A percentile compares a stretch with the other conserved stretches of the same genome.
Conservation (phyloP, 64 coral and sea anemone species). For the Stichodactyla mertensii region DNA sequence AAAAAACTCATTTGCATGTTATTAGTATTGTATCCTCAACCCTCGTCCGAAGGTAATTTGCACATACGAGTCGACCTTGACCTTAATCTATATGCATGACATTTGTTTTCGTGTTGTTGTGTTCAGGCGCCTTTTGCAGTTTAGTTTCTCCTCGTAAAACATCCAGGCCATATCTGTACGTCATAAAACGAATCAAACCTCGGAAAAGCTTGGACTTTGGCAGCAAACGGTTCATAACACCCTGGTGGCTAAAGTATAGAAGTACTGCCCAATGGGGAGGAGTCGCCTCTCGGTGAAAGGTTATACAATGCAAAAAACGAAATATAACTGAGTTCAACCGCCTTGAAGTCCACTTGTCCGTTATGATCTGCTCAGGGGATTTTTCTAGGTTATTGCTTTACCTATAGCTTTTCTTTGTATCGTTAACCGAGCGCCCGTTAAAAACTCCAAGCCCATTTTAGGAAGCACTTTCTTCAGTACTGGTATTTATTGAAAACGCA, state of each 20-base stretch:
- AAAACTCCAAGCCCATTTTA: no score
- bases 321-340: no score
- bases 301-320: background rate
- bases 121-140: background rate
- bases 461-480: no score
- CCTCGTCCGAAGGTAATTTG: background rate
- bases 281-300: background rate
- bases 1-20: background rate
- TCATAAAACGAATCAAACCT: background rate
- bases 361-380: no score
- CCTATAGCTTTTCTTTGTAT: no score
- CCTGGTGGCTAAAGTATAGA: no score
- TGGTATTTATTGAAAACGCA: no score
- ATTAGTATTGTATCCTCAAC: background rate
- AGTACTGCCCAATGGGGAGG: background rate
- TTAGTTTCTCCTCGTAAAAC: background rate
- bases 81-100: background rate
- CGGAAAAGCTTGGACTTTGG: background rate
- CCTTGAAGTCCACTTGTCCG: no score
- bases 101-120: background rate
- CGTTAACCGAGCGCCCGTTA: no score
- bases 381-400: no score
- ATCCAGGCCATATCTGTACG: background rate
- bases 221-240: no score
- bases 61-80: slow-evolving; percentile 13